Evolutionary conservation across 1,140 invertebrate species (phyloP).

Genomic region (Drosophila bipectinata): DNA sequence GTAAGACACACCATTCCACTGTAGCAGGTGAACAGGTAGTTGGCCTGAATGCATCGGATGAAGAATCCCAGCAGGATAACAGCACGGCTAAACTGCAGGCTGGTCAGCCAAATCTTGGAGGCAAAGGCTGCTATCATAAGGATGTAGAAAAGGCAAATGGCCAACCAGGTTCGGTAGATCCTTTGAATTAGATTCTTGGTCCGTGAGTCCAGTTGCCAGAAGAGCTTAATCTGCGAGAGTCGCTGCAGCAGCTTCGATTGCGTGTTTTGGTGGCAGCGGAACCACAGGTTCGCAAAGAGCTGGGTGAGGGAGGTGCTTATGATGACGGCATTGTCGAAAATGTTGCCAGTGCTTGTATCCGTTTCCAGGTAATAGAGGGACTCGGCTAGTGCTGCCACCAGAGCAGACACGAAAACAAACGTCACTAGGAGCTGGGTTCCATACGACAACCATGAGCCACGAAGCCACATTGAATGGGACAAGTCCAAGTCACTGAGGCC

Average conservation of each 20-base stretch:
- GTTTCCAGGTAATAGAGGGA: conserved; percentile 44
- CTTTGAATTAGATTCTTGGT: background rate
- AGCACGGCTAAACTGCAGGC: background rate
- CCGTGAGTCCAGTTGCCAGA: conserved; percentile 6
- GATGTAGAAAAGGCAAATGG: conserved; percentile 3
- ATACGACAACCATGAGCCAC: conserved; percentile 19
- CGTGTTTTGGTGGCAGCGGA: conserved; percentile 31
- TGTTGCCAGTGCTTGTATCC: conserved; percentile 17
- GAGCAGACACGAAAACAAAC: background rate
- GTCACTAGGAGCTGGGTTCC: conserved; percentile 2
- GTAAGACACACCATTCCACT: conserved; percentile 29
- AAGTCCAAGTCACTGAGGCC: conserved; percentile 43
- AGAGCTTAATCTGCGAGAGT: conserved; percentile 4
- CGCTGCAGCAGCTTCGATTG: conserved; percentile 28
- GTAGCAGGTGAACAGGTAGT: conserved; percentile 46
- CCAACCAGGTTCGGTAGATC: conserved; percentile 30
- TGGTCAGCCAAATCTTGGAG: background rate
- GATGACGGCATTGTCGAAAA: conserved; percentile 49
- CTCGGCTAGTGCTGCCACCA: conserved; percentile 9
- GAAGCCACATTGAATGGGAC: background rate
- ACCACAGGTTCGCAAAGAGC: conserved; percentile 49
- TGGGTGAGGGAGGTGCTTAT: conserved; percentile 27
- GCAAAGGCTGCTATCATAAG: background rate
- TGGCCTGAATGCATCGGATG: conserved; percentile 27
- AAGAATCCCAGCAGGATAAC: conserved; percentile 28